Percentiles rank a stretch among this genome's conserved stretches.
Conservation (phyloP, 2,113 vertebrate genomes). For the Bucco capensis region DNA sequence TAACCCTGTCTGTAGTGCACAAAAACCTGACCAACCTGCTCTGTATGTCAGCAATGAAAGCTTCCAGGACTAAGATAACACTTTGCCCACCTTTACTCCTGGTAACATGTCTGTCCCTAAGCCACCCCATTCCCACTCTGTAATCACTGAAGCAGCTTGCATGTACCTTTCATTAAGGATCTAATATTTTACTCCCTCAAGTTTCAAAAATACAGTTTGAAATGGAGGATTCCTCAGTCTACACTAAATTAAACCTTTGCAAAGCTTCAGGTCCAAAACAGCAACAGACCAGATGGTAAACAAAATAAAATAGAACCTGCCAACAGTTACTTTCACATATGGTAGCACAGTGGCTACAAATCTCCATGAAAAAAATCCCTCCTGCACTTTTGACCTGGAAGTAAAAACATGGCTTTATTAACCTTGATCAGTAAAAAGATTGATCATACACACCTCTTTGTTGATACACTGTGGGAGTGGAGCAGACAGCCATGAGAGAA, state of each 20-base stretch:
- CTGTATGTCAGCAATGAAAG: background rate
- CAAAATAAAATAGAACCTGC: conserved; percentile 20
- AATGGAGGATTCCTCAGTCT: background rate
- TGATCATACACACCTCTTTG: background rate
- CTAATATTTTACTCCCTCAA: background rate
- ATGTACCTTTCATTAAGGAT: background rate
- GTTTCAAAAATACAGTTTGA: background rate
- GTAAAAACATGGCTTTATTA: conserved; percentile 23
- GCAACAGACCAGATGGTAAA: conserved; percentile 47
- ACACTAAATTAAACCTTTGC: background rate
- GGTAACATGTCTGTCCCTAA: background rate
- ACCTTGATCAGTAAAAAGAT: conserved; percentile 1
- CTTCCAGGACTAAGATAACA: background rate
- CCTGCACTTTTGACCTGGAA: conserved; percentile 7
- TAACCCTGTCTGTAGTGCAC: background rate
- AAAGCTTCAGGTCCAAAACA: conserved; percentile 2
- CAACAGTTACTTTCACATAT: conserved; percentile 37
- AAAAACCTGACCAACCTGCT: background rate
- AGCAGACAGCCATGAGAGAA: no score
- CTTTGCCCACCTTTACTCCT: background rate
- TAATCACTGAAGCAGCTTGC: background rate
- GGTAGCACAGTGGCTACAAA: conserved; percentile 25
- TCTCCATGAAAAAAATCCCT: background rate
- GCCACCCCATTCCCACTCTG: background rate
- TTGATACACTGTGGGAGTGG: no score